Conservation (phyloP, 2,113 vertebrate species). For the Melierax canorus region DNA sequence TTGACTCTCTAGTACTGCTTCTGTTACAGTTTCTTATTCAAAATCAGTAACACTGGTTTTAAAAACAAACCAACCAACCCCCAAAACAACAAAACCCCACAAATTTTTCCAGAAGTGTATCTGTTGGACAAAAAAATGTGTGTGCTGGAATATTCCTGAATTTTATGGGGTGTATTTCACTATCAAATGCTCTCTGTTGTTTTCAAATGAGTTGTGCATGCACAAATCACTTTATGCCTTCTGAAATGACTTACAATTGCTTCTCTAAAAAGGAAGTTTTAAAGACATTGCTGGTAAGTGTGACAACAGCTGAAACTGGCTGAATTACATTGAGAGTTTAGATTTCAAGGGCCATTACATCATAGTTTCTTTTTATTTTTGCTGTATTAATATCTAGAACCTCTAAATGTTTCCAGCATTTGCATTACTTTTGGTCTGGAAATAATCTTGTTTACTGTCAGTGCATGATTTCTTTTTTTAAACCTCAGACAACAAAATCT, state of each 20-base stretch:
- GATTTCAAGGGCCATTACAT: neutral
- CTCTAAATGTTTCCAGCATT: neutral
- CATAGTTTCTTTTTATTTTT: neutral
- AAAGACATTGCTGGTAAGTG: neutral
- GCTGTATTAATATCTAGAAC: neutral
- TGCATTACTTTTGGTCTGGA: neutral
- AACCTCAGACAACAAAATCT: neutral
- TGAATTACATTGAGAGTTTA: neutral
- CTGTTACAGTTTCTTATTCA: neutral
- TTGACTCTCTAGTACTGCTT: neutral
- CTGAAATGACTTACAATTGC: neutral
- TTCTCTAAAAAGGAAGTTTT: neutral
- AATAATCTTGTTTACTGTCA: neutral
- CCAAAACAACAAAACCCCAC: neutral
- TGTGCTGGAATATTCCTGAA: neutral
- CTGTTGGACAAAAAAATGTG: neutral
- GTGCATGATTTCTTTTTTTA: neutral
- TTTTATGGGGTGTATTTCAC: neutral
- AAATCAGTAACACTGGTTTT: neutral
- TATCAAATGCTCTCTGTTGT: neutral
- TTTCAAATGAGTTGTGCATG: neutral
- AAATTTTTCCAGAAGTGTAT: neutral
- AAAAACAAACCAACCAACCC: neutral
- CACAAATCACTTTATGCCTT: neutral
- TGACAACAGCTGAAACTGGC: neutral